Conservation (phyloP, 2,113 vertebrate genomes). For the Manacus vitellinus region DNA sequence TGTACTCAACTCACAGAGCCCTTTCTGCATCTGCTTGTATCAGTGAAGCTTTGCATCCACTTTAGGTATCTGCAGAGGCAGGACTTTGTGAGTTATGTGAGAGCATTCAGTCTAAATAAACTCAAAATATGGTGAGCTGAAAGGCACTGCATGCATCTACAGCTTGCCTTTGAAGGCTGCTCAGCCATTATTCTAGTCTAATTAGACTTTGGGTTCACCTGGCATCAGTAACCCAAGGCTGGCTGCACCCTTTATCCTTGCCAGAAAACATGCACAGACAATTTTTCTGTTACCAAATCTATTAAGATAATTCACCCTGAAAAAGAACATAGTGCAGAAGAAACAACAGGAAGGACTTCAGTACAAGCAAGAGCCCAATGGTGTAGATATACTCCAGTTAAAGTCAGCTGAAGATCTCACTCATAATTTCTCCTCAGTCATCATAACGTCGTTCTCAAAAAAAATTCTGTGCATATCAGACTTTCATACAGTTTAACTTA, state of each 20-base stretch:
- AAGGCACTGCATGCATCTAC: neutral
- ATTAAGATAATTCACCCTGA: neutral
- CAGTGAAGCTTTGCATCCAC: fast-evolving
- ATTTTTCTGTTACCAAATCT: neutral
- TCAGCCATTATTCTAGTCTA: neutral
- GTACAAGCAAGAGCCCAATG: neutral
- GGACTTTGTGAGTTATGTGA: neutral
- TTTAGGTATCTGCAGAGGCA: neutral
- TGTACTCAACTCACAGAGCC: neutral
- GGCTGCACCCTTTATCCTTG: neutral
- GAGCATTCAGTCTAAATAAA: neutral
- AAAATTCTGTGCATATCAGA: neutral
- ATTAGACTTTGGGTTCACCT: neutral
- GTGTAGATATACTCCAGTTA: neutral
- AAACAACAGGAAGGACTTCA: neutral
- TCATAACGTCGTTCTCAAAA: neutral
- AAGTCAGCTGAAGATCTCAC: neutral
- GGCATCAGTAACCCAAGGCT: neutral
- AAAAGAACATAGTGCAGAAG: neutral
- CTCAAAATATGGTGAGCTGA: neutral
- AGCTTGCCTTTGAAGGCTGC: neutral
- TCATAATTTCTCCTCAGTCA: neutral
- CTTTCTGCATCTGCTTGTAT: neutral
- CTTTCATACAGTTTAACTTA: neutral
- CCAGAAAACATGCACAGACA: neutral